These are phyloP conservation scores for Melospiza melodia DNA, from an alignment of 2,113 vertebrate genomes.

Conservation along the genomic window DNA sequence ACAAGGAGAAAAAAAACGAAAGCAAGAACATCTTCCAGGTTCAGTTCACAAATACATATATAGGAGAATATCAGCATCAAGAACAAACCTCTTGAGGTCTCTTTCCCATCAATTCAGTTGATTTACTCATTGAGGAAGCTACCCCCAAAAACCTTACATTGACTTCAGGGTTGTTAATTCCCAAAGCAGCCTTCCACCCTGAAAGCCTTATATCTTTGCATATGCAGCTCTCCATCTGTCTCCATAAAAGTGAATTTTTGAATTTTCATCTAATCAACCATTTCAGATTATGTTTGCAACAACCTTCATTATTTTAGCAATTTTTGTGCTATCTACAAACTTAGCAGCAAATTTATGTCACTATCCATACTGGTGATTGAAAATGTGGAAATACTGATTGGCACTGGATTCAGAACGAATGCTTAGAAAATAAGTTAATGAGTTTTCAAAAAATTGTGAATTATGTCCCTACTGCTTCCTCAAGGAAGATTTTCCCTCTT, in stretches of 20 bases:
- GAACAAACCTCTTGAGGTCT: neutral
- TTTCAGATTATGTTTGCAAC: neutral
- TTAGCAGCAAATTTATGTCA: neutral
- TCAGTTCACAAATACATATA: neutral
- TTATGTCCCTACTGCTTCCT: neutral
- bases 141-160: neutral
- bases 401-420: neutral
- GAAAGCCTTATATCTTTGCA: neutral
- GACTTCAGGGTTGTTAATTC: neutral
- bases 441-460: neutral
- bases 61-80: neutral
- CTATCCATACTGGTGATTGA: neutral
- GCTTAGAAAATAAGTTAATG: neutral
- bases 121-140: neutral
- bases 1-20: neutral
- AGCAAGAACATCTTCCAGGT: neutral
- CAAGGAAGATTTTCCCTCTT: neutral
- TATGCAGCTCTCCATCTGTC: neutral
- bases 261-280: neutral
- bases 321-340: neutral
- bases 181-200: neutral
- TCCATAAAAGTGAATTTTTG: neutral
- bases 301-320: neutral
- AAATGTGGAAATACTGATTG: neutral
- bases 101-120: neutral